Evolutionary conservation across 1,140 invertebrate genomes (phyloP), one percentile per base, ranked within the genome.

Genomic region (Nasonia vitripennis): DNA sequence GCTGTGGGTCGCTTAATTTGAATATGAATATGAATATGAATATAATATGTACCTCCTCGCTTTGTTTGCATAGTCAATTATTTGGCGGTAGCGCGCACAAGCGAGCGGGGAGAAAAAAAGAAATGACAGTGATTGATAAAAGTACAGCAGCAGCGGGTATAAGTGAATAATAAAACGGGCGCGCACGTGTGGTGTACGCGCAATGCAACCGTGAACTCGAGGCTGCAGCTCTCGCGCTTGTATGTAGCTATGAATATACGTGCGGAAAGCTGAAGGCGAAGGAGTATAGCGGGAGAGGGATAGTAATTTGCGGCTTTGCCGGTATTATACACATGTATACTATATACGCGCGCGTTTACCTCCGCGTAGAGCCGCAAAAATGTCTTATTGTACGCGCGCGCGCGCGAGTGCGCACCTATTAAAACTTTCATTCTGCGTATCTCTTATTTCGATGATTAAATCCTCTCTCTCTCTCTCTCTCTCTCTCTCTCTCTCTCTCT

Each of bases 91-190:
- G 55, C 17, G 55, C 55, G 6, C 55, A 23, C 48, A 2, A 41
- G 20, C 0, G 31, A 37, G 31, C 11, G 45, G 7, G 11, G 73
- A 78, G 9, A 81, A 68, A 67, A 45, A 70, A 27, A 37, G 14
- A 82, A 86, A 82, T 51, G 79, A 81, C 62, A 82, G 37, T 81
- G 41, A 78, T 81, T 81, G 79, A 81, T 86, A 86, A 86, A 86
- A 81, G 71, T 78, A 17, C 41, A 37, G n/a, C 11, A 37, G 34
- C 34, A 37, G 34, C 5, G 34, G 34, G 34, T 37, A 41, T 78
- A 80, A 81, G 84, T 75, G 71, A 81, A 85, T 85, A 85, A 85
- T 85, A 85, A 85, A 78, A 86, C 37, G 55, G 51, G 27, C 27
- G 27, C 27, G 27, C 27, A 23, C 51, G 78, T 37, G 73, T 74